These are phyloP conservation scores for Agrotis segetum DNA, from an alignment of 2,888 invertebrate genomes.

Conservation along the genomic window DNA sequence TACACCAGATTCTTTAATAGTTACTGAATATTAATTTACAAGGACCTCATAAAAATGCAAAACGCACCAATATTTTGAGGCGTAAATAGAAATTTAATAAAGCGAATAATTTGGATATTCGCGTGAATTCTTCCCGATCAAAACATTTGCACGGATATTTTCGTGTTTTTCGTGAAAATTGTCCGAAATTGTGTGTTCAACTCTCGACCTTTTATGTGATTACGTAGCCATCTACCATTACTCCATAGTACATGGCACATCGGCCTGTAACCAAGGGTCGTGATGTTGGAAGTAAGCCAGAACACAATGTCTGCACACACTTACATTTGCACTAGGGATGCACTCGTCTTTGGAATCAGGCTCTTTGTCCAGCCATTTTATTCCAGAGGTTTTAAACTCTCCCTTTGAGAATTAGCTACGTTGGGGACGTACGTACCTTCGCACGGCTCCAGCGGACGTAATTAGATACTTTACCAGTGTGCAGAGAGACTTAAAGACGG, in stretches of 20 bases:
- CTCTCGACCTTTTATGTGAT: conserved; percentile 45
- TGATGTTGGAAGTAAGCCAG: conserved; percentile 83
- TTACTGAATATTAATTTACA: conserved; percentile 1
- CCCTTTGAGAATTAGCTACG: conserved; percentile 53
- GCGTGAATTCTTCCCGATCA: conserved; percentile 11
- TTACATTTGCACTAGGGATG: conserved; percentile 79
- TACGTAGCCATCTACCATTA: conserved; percentile 62
- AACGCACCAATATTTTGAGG: conserved; percentile 14
- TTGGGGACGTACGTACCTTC: conserved; percentile 21
- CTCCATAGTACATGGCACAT: conserved; percentile 68
- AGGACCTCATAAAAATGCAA: conserved; percentile 24
- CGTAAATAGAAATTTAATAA: conserved; percentile 37
- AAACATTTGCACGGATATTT: conserved; percentile 9
- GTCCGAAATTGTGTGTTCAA: conserved; percentile 3
- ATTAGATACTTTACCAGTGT: conserved; percentile 52
- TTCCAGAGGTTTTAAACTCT: conserved; percentile 45
- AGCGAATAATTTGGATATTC: conserved; percentile 27
- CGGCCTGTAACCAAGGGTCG: conserved; percentile 76
- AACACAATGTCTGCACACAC: conserved; percentile 82
- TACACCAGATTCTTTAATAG: conserved; percentile 21
- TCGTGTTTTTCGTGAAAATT: not conserved
- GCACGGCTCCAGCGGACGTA: conserved; percentile 30
- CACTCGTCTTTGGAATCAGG: conserved; percentile 61
- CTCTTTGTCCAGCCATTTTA: conserved; percentile 57
- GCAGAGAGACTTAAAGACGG: conserved; percentile 45